These are phyloP conservation scores for Plecturocebus donacophilus DNA, from an alignment of 2,113 vertebrate species.

Conservation along the genomic window DNA sequence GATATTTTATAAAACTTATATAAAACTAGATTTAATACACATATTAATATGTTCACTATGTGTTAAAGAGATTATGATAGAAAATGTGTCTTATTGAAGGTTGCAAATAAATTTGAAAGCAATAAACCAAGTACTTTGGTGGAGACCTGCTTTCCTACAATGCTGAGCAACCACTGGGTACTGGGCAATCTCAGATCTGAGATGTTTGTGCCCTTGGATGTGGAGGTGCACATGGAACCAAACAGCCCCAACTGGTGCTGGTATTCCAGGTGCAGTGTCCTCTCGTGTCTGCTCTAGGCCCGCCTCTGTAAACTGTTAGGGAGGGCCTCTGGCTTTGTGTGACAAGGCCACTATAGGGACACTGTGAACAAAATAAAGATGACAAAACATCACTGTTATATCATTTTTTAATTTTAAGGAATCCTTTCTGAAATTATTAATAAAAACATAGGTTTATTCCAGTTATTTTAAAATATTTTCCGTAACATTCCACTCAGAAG, in stretches of 20 bases:
- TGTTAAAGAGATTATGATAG: background rate
- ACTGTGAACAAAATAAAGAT: background rate
- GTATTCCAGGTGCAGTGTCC: background rate
- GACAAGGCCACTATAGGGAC: background rate
- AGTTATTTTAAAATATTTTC: slow-evolving; percentile 24
- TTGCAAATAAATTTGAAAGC: background rate
- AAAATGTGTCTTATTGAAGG: background rate
- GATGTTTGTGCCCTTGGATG: background rate
- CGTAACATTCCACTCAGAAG: slow-evolving; percentile 29
- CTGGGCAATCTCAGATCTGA: background rate
- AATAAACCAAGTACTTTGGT: background rate
- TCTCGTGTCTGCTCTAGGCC: background rate
- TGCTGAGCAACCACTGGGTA: background rate
- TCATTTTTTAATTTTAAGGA: slow-evolving; percentile 47
- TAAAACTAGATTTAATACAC: background rate
- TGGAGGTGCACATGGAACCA: background rate
- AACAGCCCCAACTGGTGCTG: background rate
- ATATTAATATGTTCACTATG: background rate
- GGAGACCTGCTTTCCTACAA: background rate
- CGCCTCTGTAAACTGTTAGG: background rate
- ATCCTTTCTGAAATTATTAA: slow-evolving; percentile 1
- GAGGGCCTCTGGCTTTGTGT: background rate
- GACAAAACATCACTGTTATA: background rate
- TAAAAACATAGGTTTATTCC: background rate
- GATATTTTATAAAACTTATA: background rate